Evolutionary conservation across 2,113 vertebrate genomes (phyloP).

Genomic region (Orthonyx spaldingii): DNA sequence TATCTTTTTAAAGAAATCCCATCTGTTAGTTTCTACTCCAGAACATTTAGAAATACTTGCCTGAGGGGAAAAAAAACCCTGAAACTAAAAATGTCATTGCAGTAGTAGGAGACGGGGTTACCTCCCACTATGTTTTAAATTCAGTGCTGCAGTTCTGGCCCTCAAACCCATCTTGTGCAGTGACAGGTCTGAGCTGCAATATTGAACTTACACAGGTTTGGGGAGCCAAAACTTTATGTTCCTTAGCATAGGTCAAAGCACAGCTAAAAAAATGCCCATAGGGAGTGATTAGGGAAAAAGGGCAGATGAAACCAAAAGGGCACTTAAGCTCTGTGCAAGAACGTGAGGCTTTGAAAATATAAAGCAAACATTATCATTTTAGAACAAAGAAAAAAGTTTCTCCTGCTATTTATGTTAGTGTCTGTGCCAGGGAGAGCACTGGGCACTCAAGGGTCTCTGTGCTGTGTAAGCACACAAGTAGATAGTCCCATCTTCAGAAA

Average conservation of each 20-base stretch:
- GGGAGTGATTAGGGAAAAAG: not conserved
- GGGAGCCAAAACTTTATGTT: not conserved
- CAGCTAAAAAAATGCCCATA: not conserved
- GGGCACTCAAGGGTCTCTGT: not conserved
- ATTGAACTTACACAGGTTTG: not conserved
- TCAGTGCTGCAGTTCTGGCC: slow-evolving; percentile 3
- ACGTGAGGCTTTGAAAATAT: not conserved
- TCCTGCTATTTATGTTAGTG: not conserved
- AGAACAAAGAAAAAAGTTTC: not conserved
- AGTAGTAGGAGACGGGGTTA: not conserved
- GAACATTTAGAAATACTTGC: slow-evolving; percentile 49
- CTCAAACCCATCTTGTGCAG: not conserved
- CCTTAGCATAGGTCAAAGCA: not conserved
- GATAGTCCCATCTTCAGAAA: not conserved
- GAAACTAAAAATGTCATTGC: slow-evolving; percentile 7
- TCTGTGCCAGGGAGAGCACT: not conserved
- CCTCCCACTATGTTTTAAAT: slow-evolving; percentile 32
- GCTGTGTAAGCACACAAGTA: not conserved
- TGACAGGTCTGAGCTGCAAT: not conserved
- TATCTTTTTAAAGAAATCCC: slow-evolving; percentile 66
- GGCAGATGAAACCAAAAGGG: not conserved
- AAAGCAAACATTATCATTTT: not conserved
- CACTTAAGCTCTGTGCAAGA: not conserved
- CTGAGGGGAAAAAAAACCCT: slow-evolving; percentile 37
- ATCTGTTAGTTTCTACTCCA: slow-evolving; percentile 67